phyloP scores from a whole-genome alignment of 1,140 invertebrate genomes.

The Paraescarpia echinospica region DNA sequence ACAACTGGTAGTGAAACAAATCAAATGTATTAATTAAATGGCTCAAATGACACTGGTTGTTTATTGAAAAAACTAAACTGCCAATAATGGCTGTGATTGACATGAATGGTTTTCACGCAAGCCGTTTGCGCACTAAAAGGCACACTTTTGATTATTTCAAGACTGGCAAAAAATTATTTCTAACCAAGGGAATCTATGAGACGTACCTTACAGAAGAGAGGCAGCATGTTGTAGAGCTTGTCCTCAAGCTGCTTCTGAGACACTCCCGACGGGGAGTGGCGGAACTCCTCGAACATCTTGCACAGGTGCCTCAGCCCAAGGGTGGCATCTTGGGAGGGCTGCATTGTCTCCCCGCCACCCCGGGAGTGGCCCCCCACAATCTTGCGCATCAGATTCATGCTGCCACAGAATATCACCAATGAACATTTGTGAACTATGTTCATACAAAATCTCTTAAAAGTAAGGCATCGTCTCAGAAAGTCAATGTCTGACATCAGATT shows the following conservation, averaged over 20 bases:
- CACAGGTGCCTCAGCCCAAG: conserved; percentile 93
- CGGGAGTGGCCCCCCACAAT: conserved; percentile 33
- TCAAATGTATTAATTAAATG: no score
- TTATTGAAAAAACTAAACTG: no score
- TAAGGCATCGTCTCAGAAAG: no score
- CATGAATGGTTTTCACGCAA: no score
- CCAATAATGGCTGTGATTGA: no score
- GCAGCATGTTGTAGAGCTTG: conserved; percentile 96
- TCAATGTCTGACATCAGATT: no score
- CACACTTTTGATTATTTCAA: no score
- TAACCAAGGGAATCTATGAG: not conserved
- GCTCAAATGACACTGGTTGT: no score
- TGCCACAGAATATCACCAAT: not conserved
- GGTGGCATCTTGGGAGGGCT: conserved; percentile 40
- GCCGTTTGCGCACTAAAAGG: no score
- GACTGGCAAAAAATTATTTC: not conserved
- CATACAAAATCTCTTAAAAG: not conserved
- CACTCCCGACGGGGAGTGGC: conserved; percentile 72
- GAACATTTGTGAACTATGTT: not conserved
- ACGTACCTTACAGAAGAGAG: conserved; percentile 93
- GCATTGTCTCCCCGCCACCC: conserved; percentile 22
- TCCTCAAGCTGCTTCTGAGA: conserved; percentile 75
- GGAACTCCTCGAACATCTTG: conserved; percentile 92
- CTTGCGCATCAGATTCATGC: conserved; percentile 46
- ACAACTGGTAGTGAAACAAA: no score